A percentile compares a stretch with the other conserved stretches of the same genome.
Conservation (phyloP, 2,113 vertebrate species). For the Rattus rattus region DNA sequence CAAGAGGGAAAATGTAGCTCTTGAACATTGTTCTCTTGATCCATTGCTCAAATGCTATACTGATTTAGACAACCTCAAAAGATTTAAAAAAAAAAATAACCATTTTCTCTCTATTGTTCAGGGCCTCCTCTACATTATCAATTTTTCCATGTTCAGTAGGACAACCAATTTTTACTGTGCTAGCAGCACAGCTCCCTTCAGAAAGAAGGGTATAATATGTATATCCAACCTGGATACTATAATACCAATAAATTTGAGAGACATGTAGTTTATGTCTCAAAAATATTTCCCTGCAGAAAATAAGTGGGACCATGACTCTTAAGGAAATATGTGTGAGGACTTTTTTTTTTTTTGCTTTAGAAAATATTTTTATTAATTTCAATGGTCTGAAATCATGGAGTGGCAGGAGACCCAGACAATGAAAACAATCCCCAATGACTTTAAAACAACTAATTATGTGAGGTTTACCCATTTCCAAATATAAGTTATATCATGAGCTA, state of each 20-base stretch:
- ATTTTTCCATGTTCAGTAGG: not conserved
- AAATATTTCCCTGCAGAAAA: no score
- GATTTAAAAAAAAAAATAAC: not conserved
- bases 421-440: not conserved
- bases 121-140: not conserved
- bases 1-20: not conserved
- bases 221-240: not conserved
- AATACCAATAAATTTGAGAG: not conserved
- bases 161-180: not conserved
- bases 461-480: not conserved
- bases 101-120: not conserved
- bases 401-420: not conserved
- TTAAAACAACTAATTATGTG: not conserved
- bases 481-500: not conserved
- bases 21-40: not conserved
- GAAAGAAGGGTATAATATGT: not conserved
- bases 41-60: not conserved
- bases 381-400: not conserved
- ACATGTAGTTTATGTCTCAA: not conserved
- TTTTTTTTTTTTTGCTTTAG: not conserved
- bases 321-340: not conserved
- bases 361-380: not conserved
- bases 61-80: not conserved
- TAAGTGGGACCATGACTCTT: not conserved
- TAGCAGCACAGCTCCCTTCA: not conserved